phyloP scores from a whole-genome alignment of 2,113 vertebrate genomes.

The Natator depressus region DNA sequence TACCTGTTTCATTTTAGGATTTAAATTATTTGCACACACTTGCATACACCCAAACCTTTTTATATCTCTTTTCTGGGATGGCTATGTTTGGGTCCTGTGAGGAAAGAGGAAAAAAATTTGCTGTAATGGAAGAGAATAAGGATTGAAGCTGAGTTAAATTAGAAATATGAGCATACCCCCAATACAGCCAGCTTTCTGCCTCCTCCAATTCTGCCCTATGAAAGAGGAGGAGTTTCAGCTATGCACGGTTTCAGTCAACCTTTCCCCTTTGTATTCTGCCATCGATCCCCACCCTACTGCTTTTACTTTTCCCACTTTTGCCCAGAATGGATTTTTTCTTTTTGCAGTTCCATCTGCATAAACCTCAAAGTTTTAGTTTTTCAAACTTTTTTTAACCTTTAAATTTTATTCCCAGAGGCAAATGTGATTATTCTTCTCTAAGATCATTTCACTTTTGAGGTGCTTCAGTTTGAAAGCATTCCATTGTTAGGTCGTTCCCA shows the following conservation, averaged over 20 bases:
- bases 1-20: neutral
- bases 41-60: neutral
- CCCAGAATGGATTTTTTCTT: constrained; percentile 49
- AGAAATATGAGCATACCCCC: neutral
- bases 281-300: neutral
- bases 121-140: neutral
- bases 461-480: constrained; percentile 68
- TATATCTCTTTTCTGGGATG: constrained; percentile 40
- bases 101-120: neutral
- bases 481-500: constrained; percentile 66
- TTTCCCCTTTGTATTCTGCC: constrained; percentile 52
- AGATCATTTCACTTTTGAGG: constrained; percentile 71
- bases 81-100: neutral
- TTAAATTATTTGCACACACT: neutral
- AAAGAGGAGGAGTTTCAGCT: constrained; percentile 24
- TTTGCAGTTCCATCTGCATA: constrained; percentile 70
- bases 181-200: neutral
- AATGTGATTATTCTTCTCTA: constrained; percentile 72
- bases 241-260: constrained; percentile 29
- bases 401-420: constrained; percentile 74
- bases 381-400: constrained; percentile 67
- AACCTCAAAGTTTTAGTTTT: constrained; percentile 71
- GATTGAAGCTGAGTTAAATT: neutral
- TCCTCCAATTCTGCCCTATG: neutral
- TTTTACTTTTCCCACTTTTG: constrained; percentile 36